Conservation (phyloP, 1,140 invertebrate genomes). For the Camponotus floridanus region DNA sequence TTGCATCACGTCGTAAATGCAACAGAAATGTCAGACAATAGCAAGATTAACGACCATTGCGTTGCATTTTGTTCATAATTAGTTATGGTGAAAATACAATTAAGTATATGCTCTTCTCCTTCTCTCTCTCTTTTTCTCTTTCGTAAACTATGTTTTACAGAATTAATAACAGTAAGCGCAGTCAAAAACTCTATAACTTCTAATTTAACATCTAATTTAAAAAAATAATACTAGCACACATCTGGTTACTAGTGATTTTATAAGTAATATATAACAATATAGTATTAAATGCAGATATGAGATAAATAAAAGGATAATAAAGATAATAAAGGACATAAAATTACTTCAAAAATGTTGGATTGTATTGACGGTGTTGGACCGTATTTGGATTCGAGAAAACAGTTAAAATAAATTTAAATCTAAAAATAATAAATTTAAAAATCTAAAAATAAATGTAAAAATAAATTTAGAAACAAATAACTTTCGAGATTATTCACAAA, state of each 20-base stretch:
- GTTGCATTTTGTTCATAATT: background rate
- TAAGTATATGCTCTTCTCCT: no score
- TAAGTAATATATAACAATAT: background rate
- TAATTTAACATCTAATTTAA: background rate
- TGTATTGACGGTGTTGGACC: no score
- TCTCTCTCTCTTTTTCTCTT: background rate
- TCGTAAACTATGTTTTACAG: background rate
- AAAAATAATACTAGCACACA: background rate
- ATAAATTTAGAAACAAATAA: background rate
- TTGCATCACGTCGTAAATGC: background rate
- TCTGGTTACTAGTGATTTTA: background rate
- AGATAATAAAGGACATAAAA: background rate
- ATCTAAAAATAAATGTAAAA: conserved; percentile 1
- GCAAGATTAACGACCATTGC: conserved; percentile 27
- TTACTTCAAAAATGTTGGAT: no score
- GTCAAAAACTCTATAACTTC: background rate
- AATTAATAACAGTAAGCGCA: background rate
- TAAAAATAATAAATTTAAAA: background rate
- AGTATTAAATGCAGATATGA: background rate
- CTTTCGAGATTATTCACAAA: background rate
- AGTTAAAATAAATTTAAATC: background rate
- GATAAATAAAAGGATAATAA: background rate
- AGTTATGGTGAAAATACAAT: background rate
- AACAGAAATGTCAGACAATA: conserved; percentile 5
- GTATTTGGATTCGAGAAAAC: no score